Evolutionary conservation across 2,888 invertebrate species (phyloP).

Genomic region (Amphimallon solstitiale): DNA sequence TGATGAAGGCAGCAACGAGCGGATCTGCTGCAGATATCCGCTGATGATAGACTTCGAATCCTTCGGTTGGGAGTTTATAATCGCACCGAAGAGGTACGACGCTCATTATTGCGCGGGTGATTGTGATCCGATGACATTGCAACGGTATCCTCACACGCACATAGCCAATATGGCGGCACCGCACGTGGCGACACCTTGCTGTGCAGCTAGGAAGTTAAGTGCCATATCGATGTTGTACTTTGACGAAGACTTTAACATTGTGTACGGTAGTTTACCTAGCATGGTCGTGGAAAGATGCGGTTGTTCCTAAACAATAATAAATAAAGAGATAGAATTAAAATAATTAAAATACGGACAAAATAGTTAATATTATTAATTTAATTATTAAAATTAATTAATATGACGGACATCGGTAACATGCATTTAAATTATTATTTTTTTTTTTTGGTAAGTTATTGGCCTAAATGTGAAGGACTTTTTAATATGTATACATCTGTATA

Average conservation of each 20-base stretch:
- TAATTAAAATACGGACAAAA: not conserved
- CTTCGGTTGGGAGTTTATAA: conserved; percentile 98
- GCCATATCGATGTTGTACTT: conserved; percentile 93
- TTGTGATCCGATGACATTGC: conserved; percentile 88
- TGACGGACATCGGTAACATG: not conserved
- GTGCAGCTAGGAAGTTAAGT: conserved; percentile 89
- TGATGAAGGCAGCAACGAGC: conserved; percentile 78
- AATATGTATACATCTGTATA: too few species aligned
- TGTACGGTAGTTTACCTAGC: conserved; percentile 87
- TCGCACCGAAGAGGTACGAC: conserved; percentile 93
- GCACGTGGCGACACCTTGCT: conserved; percentile 87
- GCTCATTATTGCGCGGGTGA: conserved; percentile 97
- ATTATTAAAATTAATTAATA: not conserved
- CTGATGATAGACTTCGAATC: conserved; percentile 92
- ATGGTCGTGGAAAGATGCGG: conserved; percentile 96
- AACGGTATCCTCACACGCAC: conserved; percentile 89
- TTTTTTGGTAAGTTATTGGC: too few species aligned
- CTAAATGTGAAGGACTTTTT: too few species aligned
- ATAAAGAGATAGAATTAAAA: not conserved
- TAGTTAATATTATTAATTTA: not conserved
- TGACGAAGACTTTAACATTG: conserved; percentile 87
- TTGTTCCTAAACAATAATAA: conserved; percentile 75
- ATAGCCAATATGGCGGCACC: conserved; percentile 83
- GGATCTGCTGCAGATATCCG: conserved; percentile 93
- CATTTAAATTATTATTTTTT: too few species aligned